Conservation (phyloP, 2,888 invertebrate genomes). For the Leptogaster cylindrica region DNA sequence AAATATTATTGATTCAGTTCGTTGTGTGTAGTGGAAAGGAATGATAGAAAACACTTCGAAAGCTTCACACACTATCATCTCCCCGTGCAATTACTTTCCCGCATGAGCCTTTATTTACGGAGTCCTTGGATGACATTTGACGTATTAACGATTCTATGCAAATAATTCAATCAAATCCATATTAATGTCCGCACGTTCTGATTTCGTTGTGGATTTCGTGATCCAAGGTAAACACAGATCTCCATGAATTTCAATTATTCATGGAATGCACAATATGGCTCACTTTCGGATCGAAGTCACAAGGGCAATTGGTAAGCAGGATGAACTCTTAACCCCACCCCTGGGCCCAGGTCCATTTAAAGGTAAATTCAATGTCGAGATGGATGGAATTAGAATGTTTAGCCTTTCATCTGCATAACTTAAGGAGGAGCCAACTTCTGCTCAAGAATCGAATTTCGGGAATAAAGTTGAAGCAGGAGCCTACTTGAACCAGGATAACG, state of each 20-base stretch:
- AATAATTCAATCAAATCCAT: conserved; percentile 23
- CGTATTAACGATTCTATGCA: conserved; percentile 24
- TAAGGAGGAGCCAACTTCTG: neutral
- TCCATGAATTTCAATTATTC: conserved; percentile 28
- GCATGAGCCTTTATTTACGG: conserved; percentile 9
- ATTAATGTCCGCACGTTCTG: conserved; percentile 10
- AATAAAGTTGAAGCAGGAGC: too few species aligned
- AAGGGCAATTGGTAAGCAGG: neutral
- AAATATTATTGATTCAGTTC: too few species aligned
- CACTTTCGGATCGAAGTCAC: too few species aligned
- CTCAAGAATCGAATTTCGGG: neutral
- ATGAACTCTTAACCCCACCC: too few species aligned
- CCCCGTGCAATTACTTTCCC: neutral
- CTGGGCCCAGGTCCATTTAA: neutral
- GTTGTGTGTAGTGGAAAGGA: too few species aligned
- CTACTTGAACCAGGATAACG: too few species aligned
- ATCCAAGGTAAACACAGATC: conserved; percentile 14
- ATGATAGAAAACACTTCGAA: too few species aligned
- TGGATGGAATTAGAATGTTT: neutral
- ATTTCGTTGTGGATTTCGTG: neutral
- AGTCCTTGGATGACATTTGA: conserved; percentile 29
- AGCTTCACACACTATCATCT: neutral
- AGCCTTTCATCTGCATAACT: neutral
- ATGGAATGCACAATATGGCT: neutral
- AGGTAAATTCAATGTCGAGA: neutral